Percentiles rank a stretch among this genome's conserved stretches.
phyloP scores from a whole-genome alignment of 1,140 invertebrate genomes.

The Bombus huntii region DNA sequence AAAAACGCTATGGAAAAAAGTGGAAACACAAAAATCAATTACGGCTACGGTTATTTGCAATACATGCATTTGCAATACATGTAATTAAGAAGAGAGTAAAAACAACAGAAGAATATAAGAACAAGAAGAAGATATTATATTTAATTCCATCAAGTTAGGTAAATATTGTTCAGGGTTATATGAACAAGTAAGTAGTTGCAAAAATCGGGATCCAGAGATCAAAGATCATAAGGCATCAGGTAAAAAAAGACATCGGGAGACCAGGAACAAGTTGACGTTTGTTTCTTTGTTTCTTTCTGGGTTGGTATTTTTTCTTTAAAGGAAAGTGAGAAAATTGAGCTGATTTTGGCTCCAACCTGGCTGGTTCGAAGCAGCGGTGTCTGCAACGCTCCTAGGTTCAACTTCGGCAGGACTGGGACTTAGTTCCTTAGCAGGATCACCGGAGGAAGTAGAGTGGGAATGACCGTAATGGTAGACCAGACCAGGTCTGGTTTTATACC shows the following conservation, averaged over 20 bases:
- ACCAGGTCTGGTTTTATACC: conserved; percentile 98
- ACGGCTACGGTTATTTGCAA: conserved; percentile 67
- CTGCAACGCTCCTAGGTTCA: conserved; percentile 83
- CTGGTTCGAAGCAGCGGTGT: conserved; percentile 83
- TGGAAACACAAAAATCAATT: conserved; percentile 34
- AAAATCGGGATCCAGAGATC: conserved; percentile 46
- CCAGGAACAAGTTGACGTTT: conserved; percentile 37
- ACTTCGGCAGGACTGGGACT: conserved; percentile 82
- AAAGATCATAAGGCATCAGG: conserved; percentile 30
- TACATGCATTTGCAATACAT: conserved; percentile 73
- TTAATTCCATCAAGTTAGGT: conserved; percentile 40
- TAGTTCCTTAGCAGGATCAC: conserved; percentile 84
- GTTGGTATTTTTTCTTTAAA: conserved; percentile 35
- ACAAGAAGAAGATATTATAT: conserved; percentile 50
- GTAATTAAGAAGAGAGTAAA: conserved; percentile 41
- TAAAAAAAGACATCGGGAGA: conserved; percentile 15
- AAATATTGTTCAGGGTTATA: conserved; percentile 1
- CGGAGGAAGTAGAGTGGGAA: conserved; percentile 89
- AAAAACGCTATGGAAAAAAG: conserved; percentile 24
- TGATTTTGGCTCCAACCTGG: conserved; percentile 83
- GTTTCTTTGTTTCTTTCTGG: not conserved
- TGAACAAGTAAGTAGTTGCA: conserved; percentile 49
- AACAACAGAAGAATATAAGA: conserved; percentile 22
- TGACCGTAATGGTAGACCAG: conserved; percentile 98
- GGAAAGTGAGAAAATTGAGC: conserved; percentile 80